These are phyloP conservation scores for Cheilosia urbana DNA, from an alignment of 2,888 invertebrate species.

Conservation along the genomic window DNA sequence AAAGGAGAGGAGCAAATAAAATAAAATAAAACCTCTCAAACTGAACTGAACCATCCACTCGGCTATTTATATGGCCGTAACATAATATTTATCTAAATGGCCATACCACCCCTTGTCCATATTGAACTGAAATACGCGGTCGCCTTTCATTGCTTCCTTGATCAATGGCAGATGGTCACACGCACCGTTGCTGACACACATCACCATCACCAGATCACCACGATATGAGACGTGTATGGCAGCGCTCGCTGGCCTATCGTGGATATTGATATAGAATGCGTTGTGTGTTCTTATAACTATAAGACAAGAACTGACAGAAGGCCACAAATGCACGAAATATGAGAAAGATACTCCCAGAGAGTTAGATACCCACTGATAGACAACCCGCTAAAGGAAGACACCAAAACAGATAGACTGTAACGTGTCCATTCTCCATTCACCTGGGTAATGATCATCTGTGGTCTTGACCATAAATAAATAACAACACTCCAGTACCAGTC, in stretches of 20 bases:
- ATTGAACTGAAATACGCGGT: neutral
- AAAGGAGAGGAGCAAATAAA: neutral
- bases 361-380: neutral
- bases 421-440: conserved; percentile 21
- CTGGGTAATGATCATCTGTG: conserved; percentile 25
- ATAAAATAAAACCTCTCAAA: neutral
- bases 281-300: neutral
- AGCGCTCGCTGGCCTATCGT: neutral
- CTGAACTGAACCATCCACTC: conserved; percentile 6
- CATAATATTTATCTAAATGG: conserved; percentile 36
- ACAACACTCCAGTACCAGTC: conserved; percentile 2
- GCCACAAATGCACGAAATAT: conserved; percentile 21
- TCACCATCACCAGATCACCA: neutral
- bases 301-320: conserved; percentile 9
- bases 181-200: conserved; percentile 29
- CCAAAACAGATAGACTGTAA: neutral
- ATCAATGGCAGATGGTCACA: conserved; percentile 40
- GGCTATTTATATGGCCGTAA: conserved; percentile 11
- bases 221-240: neutral
- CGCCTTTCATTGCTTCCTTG: conserved; percentile 2
- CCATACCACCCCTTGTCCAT: conserved; percentile 14
- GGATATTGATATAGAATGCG: neutral
- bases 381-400: neutral
- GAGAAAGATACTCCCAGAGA: conserved; percentile 2
- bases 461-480: conserved; percentile 35